Conservation (phyloP, 2,888 invertebrate species). For the Alcis repandata region DNA sequence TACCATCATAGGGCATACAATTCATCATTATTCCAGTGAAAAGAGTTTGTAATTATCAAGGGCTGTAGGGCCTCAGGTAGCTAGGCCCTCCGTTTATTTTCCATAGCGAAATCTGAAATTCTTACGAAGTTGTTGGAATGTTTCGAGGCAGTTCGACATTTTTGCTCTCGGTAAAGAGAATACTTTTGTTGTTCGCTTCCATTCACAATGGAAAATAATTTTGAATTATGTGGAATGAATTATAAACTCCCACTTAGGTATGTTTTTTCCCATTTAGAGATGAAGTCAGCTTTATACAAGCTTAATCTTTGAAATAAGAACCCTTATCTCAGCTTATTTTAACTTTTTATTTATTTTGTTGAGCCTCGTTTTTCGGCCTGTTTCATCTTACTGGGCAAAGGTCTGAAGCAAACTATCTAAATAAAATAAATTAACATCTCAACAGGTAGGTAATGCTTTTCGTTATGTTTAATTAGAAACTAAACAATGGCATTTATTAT, state of each 20-base stretch:
- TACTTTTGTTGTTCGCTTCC: conserved; percentile 63
- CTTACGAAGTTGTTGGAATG: conserved; percentile 66
- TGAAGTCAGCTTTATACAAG: conserved; percentile 25
- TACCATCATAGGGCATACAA: background rate
- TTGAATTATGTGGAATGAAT: conserved; percentile 49
- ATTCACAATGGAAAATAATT: conserved; percentile 57
- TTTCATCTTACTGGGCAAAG: background rate
- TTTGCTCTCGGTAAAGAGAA: conserved; percentile 63
- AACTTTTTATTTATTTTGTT: conserved; percentile 1
- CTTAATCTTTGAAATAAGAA: conserved; percentile 25
- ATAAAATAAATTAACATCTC: too few species aligned
- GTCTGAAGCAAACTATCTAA: too few species aligned
- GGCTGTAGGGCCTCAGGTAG: conserved; percentile 41
- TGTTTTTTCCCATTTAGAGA: conserved; percentile 24
- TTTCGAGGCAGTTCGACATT: conserved; percentile 66
- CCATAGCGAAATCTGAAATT: conserved; percentile 67
- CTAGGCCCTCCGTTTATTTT: conserved; percentile 54
- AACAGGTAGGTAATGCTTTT: too few species aligned
- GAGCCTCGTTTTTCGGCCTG: background rate
- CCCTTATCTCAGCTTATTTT: conserved; percentile 10
- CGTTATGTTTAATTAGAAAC: too few species aligned
- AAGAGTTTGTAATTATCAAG: conserved; percentile 25
- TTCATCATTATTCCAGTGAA: conserved; percentile 20
- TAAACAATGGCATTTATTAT: too few species aligned
- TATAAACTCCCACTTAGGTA: conserved; percentile 33